These are phyloP conservation scores for Aphelenchoides bicaudatus DNA, from an alignment of 2,888 invertebrate genomes.

Conservation along the genomic window DNA sequence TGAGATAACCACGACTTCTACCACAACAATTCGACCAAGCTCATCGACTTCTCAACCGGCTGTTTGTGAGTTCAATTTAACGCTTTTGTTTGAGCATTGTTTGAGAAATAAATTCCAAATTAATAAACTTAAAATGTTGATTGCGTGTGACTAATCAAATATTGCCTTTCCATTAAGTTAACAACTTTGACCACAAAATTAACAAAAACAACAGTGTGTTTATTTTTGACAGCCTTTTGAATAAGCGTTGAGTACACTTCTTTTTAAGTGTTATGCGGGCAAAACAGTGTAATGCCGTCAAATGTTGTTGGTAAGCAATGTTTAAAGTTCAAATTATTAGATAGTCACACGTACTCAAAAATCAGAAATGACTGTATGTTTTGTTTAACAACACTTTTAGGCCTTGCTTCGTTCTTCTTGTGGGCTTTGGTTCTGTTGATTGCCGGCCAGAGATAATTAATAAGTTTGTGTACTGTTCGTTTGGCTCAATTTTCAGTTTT, in stretches of 20 bases:
- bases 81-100: background rate
- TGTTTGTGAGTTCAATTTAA: background rate
- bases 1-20: constrained; percentile 32
- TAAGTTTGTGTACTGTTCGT: no score
- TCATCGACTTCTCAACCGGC: constrained; percentile 1
- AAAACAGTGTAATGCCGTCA: background rate
- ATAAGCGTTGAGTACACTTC: background rate
- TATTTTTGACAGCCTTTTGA: background rate
- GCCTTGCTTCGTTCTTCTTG: no score
- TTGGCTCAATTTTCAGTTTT: no score
- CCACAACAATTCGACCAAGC: constrained; percentile 28
- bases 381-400: no score
- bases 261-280: constrained; percentile 12
- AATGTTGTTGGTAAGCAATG: background rate
- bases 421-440: background rate
- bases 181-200: background rate
- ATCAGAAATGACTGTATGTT: no score
- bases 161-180: background rate
- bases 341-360: no score
- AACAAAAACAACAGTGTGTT: background rate
- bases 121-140: no score
- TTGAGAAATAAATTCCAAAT: no score
- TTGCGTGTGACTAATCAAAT: background rate
- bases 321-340: no score
- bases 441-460: no score